Evolutionary conservation across 2,797 vertebrate genomes (phyloP), one percentile per base, ranked within the genome.

Genomic region (Artibeus jamaicensis): DNA sequence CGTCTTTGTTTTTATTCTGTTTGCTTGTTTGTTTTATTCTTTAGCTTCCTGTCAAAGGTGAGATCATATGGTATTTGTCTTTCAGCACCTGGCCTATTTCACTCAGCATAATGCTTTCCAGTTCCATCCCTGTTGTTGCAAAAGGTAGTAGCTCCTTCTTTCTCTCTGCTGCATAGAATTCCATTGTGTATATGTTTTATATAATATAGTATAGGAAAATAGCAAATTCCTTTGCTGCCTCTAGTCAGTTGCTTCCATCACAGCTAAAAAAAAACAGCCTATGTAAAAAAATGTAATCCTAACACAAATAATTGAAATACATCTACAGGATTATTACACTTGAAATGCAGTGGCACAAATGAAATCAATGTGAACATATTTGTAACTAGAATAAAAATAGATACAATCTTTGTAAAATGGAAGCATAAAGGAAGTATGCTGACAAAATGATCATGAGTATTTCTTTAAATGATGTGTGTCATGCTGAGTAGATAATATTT

Each of bases 251-350:
- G 67, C 39, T 91, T 84, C 34, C 24, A 59, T 88, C 37, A 94
- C 11, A 83, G 26, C 86, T 16, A n/a, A n/a, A n/a, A 48, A 34
- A 48, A 57, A 86, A 83, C 29, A 24, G 57, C 57, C 68, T 48
- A 53, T 34, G 18, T 88, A 88, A 76, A 94, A 94, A 93, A 86
- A 68, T 46, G 5, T 59, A 59, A 88, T 24, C 29, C 42, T 96
- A 95, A 93, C 53, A 96, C 59, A 96, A 96, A 93, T 74, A 85
- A 74, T 2, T 86, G 50, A 90, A 94, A 86, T 59, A 70, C 12
- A 84, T 65, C 37, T 82, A 22, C 16, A 86, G 22, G 34, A 21
- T 71, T 79, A 89, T 88, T 87, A 79, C 6, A 68, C 29, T 86
- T 53, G 34, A 94, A 91, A 95, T 29, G 48, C 57, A 65, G 12